phyloP scores from a whole-genome alignment of 2,888 invertebrate genomes.

The Drosophila emarginata region DNA sequence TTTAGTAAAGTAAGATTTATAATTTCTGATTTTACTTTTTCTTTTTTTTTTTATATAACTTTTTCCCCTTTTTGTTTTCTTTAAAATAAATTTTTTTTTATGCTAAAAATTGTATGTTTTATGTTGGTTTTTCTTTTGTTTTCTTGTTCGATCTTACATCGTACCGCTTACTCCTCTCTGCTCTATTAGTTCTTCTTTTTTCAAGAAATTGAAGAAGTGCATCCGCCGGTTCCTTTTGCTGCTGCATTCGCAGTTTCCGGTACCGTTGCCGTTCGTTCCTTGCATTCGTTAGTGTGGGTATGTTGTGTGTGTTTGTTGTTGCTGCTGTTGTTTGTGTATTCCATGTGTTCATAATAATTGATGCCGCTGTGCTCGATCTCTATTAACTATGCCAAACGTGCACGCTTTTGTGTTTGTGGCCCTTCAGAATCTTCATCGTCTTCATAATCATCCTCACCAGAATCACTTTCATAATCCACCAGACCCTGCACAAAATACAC shows the following conservation, averaged over 20 bases:
- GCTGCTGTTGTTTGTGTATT: conserved; percentile 35
- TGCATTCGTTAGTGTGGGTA: conserved; percentile 54
- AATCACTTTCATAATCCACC: conserved; percentile 98
- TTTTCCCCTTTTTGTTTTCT: conserved; percentile 29
- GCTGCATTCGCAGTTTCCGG: conserved; percentile 25
- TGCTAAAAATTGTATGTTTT: conserved; percentile 62
- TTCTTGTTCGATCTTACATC: conserved; percentile 66
- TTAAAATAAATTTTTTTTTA: conserved; percentile 62
- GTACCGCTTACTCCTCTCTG: conserved; percentile 43
- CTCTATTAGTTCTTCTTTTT: conserved; percentile 7
- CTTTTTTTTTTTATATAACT: conserved; percentile 8
- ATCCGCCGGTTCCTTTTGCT: not conserved
- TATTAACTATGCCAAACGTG: conserved; percentile 81
- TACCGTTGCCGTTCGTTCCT: conserved; percentile 51
- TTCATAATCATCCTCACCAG: conserved; percentile 94
- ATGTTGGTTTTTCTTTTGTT: conserved; percentile 43
- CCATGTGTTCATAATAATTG: conserved; percentile 67
- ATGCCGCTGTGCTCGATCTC: conserved; percentile 52
- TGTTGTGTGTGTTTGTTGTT: conserved; percentile 42
- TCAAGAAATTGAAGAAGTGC: conserved; percentile 21
- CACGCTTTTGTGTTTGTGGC: conserved; percentile 82
- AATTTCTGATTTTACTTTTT: conserved; percentile 63
- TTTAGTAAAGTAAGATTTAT: conserved; percentile 76
- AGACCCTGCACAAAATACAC: conserved; percentile 86
- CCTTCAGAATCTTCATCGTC: conserved; percentile 83